Evolutionary conservation across 2,113 vertebrate genomes (phyloP).

Genomic region (Crypturellus undulatus): DNA sequence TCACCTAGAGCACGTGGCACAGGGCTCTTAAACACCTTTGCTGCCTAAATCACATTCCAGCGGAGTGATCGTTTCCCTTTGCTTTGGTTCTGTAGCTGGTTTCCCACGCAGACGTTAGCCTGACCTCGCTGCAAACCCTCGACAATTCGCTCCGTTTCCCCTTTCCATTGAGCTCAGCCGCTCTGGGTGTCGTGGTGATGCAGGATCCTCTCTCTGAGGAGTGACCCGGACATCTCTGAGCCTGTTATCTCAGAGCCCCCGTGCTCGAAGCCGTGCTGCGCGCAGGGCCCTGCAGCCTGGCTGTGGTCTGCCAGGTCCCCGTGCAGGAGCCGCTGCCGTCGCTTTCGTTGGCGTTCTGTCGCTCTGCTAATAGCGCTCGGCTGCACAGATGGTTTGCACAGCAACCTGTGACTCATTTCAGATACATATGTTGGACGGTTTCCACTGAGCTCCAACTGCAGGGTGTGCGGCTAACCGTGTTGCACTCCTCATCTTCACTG

Average conservation of each 20-base stretch:
- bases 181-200: neutral
- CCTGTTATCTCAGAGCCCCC: fast-evolving
- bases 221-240: fast-evolving
- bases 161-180: conserved; percentile 5
- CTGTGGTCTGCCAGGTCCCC: fast-evolving
- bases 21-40: neutral
- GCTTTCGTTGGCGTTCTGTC: neutral
- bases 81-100: neutral
- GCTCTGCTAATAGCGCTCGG: neutral
- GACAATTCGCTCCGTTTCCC: neutral
- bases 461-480: neutral
- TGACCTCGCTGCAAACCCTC: conserved; percentile 9
- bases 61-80: neutral
- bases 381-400: neutral
- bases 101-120: neutral
- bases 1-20: too few species aligned
- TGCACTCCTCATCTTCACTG: neutral
- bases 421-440: neutral
- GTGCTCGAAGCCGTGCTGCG: fast-evolving
- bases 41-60: neutral
- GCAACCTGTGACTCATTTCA: neutral
- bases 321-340: fast-evolving
- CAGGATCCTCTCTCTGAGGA: neutral
- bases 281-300: neutral
- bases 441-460: neutral